Base-by-base conservation (phyloP, 1,140 invertebrate genomes). In the Pseudoatta argentina region DNA sequence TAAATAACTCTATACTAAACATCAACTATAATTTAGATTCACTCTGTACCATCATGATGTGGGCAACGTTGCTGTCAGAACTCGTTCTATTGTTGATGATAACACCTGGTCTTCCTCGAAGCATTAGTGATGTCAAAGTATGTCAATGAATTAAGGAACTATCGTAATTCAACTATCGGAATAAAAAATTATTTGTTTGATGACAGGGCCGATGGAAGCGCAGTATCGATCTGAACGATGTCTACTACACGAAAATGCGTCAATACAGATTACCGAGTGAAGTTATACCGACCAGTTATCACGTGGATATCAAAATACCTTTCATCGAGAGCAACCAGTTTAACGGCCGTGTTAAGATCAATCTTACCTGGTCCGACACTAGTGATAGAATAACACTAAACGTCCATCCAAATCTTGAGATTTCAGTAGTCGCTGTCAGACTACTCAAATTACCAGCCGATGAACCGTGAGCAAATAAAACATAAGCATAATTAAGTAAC, bases 301-400 rank as follows among this genome's bases (percentile, higher is more conserved):
- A 95, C n/a, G 88, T 97, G 18, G 95, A 96, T 27, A 91, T 97
- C 14, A 95, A 97, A 76, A 30, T 24, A 51, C 96, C 97, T 0
- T 96, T 96, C 69, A 92, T 96, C 0, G 95, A 96, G 53, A 95
- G 97, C 64, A 95, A 95, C 0, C 93, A 95, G 3, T 97, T 97
- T 89, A 96, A 94, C 61, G 97, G 97, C 16, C 92, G 94, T 57
- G 96, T 97, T 0, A 95, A 94, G 79, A 97, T 97, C 59, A 96
- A 96, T 86, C 92, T 97, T 12, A 96, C 94, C 0, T 97, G 96
- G 95, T 92, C 95, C 7, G 92, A 95, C 18, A 94, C 95, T 12
- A 95, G 96, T 7, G 96, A 96, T 86, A 95, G 96, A 85, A 96
- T 97, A 63, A 95, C 92, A 1, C 89, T 97, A 0, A 96, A 97